Conservation (phyloP, 2,888 invertebrate species). For the Lasioglossum malachurum region DNA sequence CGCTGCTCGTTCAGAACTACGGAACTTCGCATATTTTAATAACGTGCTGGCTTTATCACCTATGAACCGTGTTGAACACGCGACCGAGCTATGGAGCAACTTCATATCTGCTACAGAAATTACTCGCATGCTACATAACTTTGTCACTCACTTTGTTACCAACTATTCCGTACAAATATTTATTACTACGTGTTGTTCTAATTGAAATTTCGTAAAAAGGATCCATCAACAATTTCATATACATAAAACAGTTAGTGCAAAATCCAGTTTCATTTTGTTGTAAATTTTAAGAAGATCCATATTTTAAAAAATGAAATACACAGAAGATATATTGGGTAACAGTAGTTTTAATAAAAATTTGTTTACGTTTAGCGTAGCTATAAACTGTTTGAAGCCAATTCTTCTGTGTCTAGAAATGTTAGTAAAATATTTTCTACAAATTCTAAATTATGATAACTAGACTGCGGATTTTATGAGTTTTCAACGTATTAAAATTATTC, state of each 20-base stretch:
- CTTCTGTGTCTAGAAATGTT: no score
- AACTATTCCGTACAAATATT: background rate
- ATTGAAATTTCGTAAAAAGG: background rate
- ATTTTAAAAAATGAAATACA: no score
- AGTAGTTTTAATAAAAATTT: background rate
- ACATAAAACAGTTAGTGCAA: no score
- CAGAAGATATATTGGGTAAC: no score
- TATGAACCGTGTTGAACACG: background rate
- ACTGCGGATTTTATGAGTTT: background rate
- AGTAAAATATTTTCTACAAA: background rate
- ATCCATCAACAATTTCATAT: background rate
- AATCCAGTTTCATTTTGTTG: background rate
- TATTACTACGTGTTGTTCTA: background rate
- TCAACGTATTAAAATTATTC: no score
- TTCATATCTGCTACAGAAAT: background rate
- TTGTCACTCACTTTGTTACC: background rate
- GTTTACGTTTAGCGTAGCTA: background rate
- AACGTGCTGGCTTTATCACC: background rate
- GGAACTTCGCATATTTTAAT: constrained; percentile 42
- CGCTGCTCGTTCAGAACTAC: constrained; percentile 36
- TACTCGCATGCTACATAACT: background rate
- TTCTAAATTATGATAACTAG: background rate
- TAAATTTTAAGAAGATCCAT: background rate
- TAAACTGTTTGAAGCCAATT: background rate
- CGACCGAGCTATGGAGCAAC: background rate